phyloP scores from a whole-genome alignment of 2,113 vertebrate species.

The Laticauda colubrina region DNA sequence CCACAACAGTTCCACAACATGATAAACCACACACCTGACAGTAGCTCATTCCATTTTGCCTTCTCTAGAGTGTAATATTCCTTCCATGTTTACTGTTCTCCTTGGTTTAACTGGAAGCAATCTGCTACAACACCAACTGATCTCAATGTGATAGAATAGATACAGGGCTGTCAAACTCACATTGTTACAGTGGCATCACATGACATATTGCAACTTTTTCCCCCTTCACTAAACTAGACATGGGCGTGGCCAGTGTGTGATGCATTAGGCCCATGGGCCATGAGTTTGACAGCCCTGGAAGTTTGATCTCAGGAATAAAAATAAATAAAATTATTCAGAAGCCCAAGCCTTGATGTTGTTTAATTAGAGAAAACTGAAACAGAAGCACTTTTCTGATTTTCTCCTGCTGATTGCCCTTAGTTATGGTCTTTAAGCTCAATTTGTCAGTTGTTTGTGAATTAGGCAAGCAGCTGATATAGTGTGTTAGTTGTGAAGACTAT shows the following conservation, averaged over 20 bases:
- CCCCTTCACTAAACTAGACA: too few relatives aligned
- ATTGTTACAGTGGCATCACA: too few relatives aligned
- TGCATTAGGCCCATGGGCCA: accelerated
- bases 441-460: conserved; percentile 22
- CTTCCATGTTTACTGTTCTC: neutral
- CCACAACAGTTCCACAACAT: neutral
- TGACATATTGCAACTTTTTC: too few relatives aligned
- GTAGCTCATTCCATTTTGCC: neutral
- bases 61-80: neutral
- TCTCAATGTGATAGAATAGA: neutral
- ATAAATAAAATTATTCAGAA: neutral
- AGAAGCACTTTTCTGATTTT: conserved; percentile 14
- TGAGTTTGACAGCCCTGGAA: too few relatives aligned
- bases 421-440: conserved; percentile 27
- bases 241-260: too few relatives aligned
- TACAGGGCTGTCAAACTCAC: too few relatives aligned
- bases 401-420: conserved; percentile 1
- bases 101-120: conserved; percentile 3
- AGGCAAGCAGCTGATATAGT: conserved; percentile 18
- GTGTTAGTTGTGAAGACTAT: conserved; percentile 1
- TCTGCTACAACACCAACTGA: neutral
- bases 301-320: neutral
- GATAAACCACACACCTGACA: neutral
- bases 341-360: neutral
- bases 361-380: neutral